phyloP scores from a whole-genome alignment of 2,797 vertebrate genomes.

The Centroberyx gerrardi region DNA sequence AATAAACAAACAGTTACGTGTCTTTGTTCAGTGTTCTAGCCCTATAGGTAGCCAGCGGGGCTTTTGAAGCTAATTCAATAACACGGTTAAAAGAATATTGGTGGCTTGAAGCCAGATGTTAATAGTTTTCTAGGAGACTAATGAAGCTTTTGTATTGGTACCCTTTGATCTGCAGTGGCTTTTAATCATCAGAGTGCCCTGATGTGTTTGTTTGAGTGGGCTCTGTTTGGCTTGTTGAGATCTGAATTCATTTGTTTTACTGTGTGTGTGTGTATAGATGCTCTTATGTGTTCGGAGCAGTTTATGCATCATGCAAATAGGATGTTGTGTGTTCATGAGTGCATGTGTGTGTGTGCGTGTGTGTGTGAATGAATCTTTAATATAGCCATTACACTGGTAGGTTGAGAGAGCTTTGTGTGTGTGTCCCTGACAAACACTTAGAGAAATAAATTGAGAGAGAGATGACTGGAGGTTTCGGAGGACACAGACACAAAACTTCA shows the following conservation, averaged over 20 bases:
- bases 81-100: slow-evolving; percentile 41
- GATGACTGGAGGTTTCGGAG: neutral
- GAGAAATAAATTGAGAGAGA: slow-evolving; percentile 9
- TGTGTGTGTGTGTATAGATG: neutral
- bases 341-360: neutral
- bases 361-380: slow-evolving; percentile 18
- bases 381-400: slow-evolving; percentile 3
- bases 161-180: slow-evolving; percentile 50
- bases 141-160: slow-evolving; percentile 53
- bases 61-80: slow-evolving; percentile 45
- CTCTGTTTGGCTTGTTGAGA: slow-evolving; percentile 21
- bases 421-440: slow-evolving; percentile 1
- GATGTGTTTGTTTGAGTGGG: slow-evolving; percentile 28
- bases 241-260: slow-evolving; percentile 37
- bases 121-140: slow-evolving; percentile 50
- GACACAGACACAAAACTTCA: neutral
- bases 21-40: slow-evolving; percentile 19
- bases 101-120: slow-evolving; percentile 43
- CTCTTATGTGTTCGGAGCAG: neutral
- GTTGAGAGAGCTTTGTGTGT: neutral
- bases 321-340: neutral
- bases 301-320: slow-evolving; percentile 30
- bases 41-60: slow-evolving; percentile 2
- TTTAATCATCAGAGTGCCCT: slow-evolving; percentile 36
- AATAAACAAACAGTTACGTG: slow-evolving; percentile 38